Conservation (phyloP, 2,888 invertebrate species). For the Ormyrus nitidulus region DNA sequence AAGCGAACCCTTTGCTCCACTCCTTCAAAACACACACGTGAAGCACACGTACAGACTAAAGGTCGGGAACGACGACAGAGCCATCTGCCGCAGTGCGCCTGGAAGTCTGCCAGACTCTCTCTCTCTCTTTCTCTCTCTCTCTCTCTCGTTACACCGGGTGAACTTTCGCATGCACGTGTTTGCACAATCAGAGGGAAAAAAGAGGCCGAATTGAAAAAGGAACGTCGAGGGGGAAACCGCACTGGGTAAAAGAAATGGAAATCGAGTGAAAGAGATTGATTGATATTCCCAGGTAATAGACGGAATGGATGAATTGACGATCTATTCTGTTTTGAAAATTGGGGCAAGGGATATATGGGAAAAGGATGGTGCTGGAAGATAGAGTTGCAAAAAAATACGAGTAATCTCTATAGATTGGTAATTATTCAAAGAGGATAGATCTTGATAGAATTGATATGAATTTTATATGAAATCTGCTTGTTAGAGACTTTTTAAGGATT, state of each 20-base stretch:
- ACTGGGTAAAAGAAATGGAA: background rate
- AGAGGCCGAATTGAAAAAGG: background rate
- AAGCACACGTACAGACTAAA: background rate
- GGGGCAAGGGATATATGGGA: no score
- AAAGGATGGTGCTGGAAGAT: no score
- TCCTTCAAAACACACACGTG: background rate
- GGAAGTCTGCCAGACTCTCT: constrained; percentile 67
- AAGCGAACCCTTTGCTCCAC: background rate
- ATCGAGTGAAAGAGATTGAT: constrained; percentile 1
- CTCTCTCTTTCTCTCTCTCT: constrained; percentile 9
- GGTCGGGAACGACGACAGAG: constrained; percentile 26
- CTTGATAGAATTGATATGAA: no score
- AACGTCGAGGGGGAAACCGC: background rate
- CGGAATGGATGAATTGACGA: no score
- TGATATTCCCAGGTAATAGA: background rate
- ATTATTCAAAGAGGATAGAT: no score
- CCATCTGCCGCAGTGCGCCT: constrained; percentile 70
- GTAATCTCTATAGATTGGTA: no score
- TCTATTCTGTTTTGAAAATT: no score
- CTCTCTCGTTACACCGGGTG: background rate
- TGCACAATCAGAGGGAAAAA: background rate
- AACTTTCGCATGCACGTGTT: constrained; percentile 26
- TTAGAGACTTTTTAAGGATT: no score
- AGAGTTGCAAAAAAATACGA: no score
- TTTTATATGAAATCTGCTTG: no score